Evolutionary conservation across 1,140 invertebrate species (phyloP).

Genomic region (Eueides isabella): DNA sequence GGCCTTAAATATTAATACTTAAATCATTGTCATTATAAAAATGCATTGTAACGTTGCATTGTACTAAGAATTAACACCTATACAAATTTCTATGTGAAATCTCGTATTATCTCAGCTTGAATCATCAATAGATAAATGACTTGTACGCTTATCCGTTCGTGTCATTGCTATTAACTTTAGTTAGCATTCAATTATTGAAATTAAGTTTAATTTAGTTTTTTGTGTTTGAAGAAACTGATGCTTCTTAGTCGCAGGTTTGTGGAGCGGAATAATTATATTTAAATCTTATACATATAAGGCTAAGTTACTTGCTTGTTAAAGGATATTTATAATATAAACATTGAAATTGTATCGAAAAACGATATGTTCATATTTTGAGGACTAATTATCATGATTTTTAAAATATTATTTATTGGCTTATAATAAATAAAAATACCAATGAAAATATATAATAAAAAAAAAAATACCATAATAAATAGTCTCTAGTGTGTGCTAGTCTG

Average conservation of each 20-base stretch:
- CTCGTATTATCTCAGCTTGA: slow-evolving; percentile 46
- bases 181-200: slow-evolving; percentile 16
- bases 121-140: slow-evolving; percentile 53
- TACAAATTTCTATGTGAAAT: slow-evolving; percentile 39
- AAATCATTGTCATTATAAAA: slow-evolving; percentile 39
- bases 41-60: slow-evolving; percentile 44
- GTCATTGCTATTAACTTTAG: slow-evolving; percentile 35
- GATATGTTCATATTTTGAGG: no score
- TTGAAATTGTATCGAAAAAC: no score
- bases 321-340: no score
- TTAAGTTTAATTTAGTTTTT: slow-evolving; percentile 13
- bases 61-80: slow-evolving; percentile 46
- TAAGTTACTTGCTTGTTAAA: no score
- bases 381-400: no score
- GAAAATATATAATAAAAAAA: no score
- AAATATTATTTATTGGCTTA: no score
- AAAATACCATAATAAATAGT: no score
- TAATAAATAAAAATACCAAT: no score
- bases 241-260: neutral
- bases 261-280: neutral
- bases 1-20: slow-evolving; percentile 16
- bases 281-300: neutral
- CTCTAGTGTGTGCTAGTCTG: no score
- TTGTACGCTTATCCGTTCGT: slow-evolving; percentile 41
- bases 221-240: neutral